Percentiles rank a stretch among this genome's conserved stretches.
These are phyloP conservation scores for Calidris pygmaea DNA, from an alignment of 2,113 vertebrate genomes.

Conservation along the genomic window DNA sequence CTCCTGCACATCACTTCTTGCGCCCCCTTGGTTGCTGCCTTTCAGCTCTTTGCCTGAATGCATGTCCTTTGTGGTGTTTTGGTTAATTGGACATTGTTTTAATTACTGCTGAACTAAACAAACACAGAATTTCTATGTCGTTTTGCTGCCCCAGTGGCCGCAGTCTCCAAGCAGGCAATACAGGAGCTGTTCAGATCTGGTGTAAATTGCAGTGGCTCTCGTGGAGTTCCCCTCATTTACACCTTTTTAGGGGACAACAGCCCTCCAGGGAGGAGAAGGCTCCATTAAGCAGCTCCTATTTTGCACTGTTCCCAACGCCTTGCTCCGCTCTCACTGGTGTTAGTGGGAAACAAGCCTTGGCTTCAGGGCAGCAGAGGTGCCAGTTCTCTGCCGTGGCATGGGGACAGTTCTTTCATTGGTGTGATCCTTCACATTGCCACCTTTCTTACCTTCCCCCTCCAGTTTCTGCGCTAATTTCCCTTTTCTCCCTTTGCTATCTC, in stretches of 20 bases:
- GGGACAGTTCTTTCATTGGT: background rate
- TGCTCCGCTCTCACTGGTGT: background rate
- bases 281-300: background rate
- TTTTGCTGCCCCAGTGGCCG: background rate
- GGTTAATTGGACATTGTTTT: slow-evolving; percentile 46
- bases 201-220: background rate
- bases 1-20: background rate
- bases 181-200: background rate
- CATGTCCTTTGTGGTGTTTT: background rate
- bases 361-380: background rate
- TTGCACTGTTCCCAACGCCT: background rate
- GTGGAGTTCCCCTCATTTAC: background rate
- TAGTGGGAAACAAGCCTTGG: background rate
- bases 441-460: background rate
- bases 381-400: background rate
- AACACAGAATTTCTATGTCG: background rate
- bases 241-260: background rate
- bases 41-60: background rate
- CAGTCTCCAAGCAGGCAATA: background rate
- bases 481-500: background rate
- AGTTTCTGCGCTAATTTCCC: background rate
- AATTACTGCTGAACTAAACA: slow-evolving; percentile 22
- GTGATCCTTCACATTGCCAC: background rate
- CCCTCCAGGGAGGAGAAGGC: background rate
- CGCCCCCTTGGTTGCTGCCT: background rate